These are phyloP conservation scores for Drosophila asahinai DNA, from an alignment of 1,140 invertebrate genomes.

Conservation along the genomic window DNA sequence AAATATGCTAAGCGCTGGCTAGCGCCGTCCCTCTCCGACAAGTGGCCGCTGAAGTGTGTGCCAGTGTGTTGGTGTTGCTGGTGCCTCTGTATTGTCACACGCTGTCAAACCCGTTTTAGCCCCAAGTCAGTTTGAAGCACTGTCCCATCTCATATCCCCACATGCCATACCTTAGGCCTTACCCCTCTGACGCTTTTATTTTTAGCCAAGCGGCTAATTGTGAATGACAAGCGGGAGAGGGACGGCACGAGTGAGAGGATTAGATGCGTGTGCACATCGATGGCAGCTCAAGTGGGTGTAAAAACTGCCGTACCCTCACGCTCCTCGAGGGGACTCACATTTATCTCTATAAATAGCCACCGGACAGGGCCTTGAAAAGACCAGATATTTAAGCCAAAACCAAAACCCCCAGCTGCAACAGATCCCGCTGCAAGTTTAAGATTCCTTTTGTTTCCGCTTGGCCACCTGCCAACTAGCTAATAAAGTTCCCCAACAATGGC, in stretches of 20 bases:
- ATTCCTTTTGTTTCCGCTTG: slow-evolving; percentile 48
- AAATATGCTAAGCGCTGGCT: slow-evolving; percentile 64
- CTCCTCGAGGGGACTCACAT: slow-evolving; percentile 20
- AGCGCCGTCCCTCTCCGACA: slow-evolving; percentile 24
- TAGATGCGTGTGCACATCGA: slow-evolving; percentile 54
- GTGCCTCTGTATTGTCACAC: slow-evolving; percentile 66
- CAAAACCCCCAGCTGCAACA: slow-evolving; percentile 8
- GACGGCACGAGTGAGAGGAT: slow-evolving; percentile 7
- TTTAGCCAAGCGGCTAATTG: slow-evolving; percentile 78
- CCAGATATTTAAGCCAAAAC: slow-evolving; percentile 18
- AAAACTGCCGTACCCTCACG: slow-evolving; percentile 52
- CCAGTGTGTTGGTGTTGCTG: slow-evolving; percentile 24
- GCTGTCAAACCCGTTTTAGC: slow-evolving; percentile 72
- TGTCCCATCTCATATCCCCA: slow-evolving; percentile 8
- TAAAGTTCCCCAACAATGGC: slow-evolving; percentile 56
- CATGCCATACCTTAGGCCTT: slow-evolving; percentile 9
- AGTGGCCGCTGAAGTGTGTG: slow-evolving; percentile 34
- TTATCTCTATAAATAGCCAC: slow-evolving; percentile 52
- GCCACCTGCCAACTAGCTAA: slow-evolving; percentile 71
- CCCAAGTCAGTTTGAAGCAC: slow-evolving; percentile 63
- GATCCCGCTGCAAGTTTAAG: slow-evolving; percentile 26
- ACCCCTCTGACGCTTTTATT: slow-evolving; percentile 56
- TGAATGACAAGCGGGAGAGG: slow-evolving; percentile 65
- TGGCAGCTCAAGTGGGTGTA: slow-evolving; percentile 74
- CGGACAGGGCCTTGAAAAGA: slow-evolving; percentile 19